Evolutionary conservation across 2,113 vertebrate genomes (phyloP).

Genomic region (Pelodiscus sinensis): DNA sequence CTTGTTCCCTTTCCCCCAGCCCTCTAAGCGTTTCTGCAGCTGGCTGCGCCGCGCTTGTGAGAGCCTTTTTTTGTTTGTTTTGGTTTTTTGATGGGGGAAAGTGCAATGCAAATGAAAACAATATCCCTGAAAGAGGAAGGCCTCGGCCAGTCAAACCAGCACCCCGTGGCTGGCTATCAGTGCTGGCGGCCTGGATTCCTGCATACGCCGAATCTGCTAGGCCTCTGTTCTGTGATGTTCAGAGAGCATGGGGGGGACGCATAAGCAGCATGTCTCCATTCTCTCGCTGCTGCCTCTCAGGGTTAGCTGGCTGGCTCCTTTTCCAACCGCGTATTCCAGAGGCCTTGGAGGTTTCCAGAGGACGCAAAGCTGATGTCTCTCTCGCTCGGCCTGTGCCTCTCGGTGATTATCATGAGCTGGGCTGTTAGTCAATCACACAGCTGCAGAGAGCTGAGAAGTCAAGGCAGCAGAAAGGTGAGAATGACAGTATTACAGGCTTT

Average conservation of each 20-base stretch:
- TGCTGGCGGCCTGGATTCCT: not conserved
- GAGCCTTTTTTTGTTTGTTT: not conserved
- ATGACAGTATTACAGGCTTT: not conserved
- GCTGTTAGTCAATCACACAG: not conserved
- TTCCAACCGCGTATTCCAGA: not conserved
- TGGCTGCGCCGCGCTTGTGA: not conserved
- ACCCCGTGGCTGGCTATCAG: accelerated
- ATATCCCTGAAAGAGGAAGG: not conserved
- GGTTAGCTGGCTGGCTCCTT: not conserved
- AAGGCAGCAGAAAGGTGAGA: not conserved
- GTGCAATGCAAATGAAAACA: not conserved
- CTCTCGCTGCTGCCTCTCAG: not conserved
- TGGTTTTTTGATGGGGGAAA: not conserved
- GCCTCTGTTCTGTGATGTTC: accelerated
- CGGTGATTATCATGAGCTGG: not conserved
- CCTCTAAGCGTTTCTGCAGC: constrained; percentile 58
- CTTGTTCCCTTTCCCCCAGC: not conserved
- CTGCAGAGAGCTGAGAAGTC: not conserved
- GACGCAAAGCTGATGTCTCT: not conserved
- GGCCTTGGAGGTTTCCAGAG: not conserved
- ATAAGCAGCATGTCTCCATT: not conserved
- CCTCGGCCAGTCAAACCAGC: accelerated
- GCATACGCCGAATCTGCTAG: accelerated
- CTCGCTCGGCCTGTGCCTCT: not conserved
- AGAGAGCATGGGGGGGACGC: not conserved